Percentiles rank a stretch among this genome's conserved stretches.
Evolutionary conservation across 2,113 vertebrate genomes (phyloP).

Genomic region (Irena cyanogastra): DNA sequence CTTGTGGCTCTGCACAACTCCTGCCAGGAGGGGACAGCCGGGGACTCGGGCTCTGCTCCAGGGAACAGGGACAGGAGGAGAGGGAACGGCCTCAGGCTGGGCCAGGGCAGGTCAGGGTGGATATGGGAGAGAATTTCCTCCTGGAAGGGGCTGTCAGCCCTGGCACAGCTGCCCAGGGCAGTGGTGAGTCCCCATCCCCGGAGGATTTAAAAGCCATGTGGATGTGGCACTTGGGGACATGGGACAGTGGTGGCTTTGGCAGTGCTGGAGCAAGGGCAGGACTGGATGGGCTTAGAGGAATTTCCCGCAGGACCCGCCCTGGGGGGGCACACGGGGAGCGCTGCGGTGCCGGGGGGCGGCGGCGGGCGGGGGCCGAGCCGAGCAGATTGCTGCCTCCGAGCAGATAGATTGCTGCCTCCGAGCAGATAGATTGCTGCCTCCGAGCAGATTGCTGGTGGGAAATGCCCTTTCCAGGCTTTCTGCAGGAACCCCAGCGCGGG

Average conservation of each 20-base stretch:
- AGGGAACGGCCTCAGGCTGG: not conserved
- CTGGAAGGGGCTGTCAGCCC: not conserved
- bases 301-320: not conserved
- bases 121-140: not conserved
- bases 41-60: not conserved
- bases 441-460: not conserved
- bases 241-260: not conserved
- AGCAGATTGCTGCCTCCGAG: not conserved
- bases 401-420: not conserved
- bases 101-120: fast-evolving
- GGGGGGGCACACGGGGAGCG: not conserved
- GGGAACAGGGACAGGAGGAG: too few species aligned
- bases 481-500: not conserved
- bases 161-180: not conserved
- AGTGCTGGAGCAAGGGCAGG: not conserved
- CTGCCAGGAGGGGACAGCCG: not conserved
- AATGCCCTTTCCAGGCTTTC: not conserved
- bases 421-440: not conserved
- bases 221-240: not conserved
- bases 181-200: not conserved
- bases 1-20: not conserved
- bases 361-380: not conserved
- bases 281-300: not conserved
- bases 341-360: fast-evolving
- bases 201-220: fast-evolving